These are phyloP conservation scores for Varanus salvator DNA, from an alignment of 2,113 vertebrate species.

Conservation along the genomic window DNA sequence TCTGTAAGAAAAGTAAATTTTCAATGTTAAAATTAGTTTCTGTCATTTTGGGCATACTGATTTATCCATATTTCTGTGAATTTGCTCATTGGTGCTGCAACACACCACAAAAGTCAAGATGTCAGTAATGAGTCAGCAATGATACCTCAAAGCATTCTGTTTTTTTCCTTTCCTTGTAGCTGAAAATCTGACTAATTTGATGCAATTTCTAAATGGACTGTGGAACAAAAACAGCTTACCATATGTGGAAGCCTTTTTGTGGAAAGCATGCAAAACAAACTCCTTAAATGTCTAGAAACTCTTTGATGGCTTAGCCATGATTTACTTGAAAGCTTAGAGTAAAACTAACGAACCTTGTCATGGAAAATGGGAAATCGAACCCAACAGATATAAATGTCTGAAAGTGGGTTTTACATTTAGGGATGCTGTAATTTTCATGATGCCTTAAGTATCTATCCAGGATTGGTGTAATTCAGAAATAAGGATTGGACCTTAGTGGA, in stretches of 20 bases:
- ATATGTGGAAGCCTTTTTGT: slow-evolving; percentile 68
- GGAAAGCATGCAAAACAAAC: slow-evolving; percentile 74
- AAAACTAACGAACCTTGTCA: slow-evolving; percentile 68
- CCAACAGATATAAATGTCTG: neutral
- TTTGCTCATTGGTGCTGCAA: neutral
- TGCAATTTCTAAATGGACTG: slow-evolving; percentile 66
- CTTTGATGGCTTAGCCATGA: slow-evolving; percentile 66
- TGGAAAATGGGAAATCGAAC: slow-evolving; percentile 56
- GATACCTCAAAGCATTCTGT: slow-evolving; percentile 34
- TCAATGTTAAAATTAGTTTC: too few relatives aligned
- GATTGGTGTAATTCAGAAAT: neutral
- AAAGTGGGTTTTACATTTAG: accelerated
- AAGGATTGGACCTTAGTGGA: too few relatives aligned
- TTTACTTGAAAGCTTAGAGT: slow-evolving; percentile 69
- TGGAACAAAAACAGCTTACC: slow-evolving; percentile 73
- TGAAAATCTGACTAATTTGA: slow-evolving; percentile 71
- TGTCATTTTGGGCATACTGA: neutral
- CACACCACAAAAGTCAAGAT: slow-evolving; percentile 12
- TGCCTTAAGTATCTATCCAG: neutral
- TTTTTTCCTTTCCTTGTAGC: slow-evolving; percentile 67
- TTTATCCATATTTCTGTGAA: neutral
- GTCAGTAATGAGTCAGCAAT: slow-evolving; percentile 25
- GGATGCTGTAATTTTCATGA: neutral
- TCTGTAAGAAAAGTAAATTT: neutral
- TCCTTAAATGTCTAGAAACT: slow-evolving; percentile 70